A percentile compares a stretch with the other conserved stretches of the same genome.
These are phyloP conservation scores for Parapristionchus giblindavisi DNA, from an alignment of 2,888 invertebrate genomes.

Conservation along the genomic window DNA sequence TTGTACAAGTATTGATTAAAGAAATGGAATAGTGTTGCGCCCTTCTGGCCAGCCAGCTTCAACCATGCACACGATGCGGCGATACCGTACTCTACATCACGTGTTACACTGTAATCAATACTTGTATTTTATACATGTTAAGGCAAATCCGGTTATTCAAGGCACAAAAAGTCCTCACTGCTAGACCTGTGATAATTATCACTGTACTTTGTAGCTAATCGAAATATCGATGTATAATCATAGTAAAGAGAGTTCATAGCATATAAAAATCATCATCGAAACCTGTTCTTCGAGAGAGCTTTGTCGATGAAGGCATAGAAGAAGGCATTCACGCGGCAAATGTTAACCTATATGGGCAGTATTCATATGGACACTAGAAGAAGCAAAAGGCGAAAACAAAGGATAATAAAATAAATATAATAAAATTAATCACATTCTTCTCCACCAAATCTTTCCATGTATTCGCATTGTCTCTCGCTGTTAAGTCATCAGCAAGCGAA, in stretches of 20 bases:
- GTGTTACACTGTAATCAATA: neutral
- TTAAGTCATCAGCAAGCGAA: neutral
- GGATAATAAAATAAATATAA: no score
- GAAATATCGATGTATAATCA: neutral
- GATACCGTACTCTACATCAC: slow-evolving; percentile 6
- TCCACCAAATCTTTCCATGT: neutral
- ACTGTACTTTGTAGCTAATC: neutral
- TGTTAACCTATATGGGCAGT: neutral
- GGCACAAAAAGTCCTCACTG: no score
- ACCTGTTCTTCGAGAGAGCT: slow-evolving; percentile 24
- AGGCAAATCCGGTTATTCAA: neutral
- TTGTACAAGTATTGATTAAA: slow-evolving; percentile 19
- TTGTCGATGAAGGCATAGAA: slow-evolving; percentile 12
- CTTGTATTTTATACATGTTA: neutral
- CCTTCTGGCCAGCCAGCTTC: neutral
- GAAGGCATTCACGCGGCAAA: neutral
- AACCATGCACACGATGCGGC: slow-evolving; percentile 6
- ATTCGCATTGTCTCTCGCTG: neutral
- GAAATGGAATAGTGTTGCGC: neutral
- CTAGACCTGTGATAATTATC: no score
- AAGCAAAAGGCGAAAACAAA: neutral
- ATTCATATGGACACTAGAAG: neutral
- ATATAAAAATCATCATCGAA: neutral
- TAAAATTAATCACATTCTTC: no score
- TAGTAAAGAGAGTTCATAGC: neutral